These are phyloP conservation scores for Aviceda subcristata DNA, from an alignment of 2,113 vertebrate genomes.

Conservation along the genomic window DNA sequence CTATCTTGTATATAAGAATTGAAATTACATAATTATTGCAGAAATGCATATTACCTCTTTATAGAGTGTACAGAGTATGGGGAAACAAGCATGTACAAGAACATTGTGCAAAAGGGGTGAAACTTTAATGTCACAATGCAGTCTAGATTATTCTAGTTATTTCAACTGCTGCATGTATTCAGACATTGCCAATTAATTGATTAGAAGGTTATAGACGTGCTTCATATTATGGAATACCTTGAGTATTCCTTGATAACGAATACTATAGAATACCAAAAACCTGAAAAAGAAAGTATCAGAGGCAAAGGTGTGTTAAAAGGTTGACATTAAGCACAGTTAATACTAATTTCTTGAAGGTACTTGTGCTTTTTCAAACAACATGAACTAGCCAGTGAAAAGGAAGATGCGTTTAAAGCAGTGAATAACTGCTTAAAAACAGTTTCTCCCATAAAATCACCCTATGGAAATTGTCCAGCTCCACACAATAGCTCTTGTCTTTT, in stretches of 20 bases:
- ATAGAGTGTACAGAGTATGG: background rate
- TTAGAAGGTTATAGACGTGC: background rate
- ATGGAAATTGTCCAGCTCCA: constrained; percentile 61
- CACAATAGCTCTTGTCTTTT: constrained; percentile 66
- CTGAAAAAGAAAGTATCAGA: background rate
- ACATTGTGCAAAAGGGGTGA: background rate
- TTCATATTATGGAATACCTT: background rate
- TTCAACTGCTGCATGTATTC: background rate
- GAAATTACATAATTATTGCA: background rate
- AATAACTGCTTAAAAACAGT: constrained; percentile 45
- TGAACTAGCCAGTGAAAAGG: background rate
- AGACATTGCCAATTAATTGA: background rate
- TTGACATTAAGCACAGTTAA: background rate
- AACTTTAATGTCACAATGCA: background rate
- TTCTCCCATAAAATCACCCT: constrained; percentile 47
- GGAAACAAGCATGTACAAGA: background rate
- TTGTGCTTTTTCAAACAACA: background rate
- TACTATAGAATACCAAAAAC: background rate
- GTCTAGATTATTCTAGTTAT: background rate
- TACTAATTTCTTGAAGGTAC: background rate
- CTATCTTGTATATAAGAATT: background rate
- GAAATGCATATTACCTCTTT: background rate
- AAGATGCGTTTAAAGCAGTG: background rate
- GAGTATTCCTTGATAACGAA: background rate
- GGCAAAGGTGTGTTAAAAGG: background rate